Base-by-base conservation (phyloP, 1,140 invertebrate genomes). In the Zophobas atratus region DNA sequence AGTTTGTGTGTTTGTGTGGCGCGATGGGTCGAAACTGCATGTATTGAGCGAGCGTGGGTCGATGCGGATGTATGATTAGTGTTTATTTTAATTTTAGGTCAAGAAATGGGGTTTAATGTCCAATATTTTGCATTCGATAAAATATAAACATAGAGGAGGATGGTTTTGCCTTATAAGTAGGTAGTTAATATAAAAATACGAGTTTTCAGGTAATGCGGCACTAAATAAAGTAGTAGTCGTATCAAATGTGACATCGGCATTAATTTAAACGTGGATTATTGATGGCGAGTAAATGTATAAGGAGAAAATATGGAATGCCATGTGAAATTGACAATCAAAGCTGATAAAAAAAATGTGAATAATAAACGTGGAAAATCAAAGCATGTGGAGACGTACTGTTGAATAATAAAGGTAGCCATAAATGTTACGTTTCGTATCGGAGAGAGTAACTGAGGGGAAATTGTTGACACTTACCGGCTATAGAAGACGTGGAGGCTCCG, bases 401-500 rank as follows among this genome's bases (percentile, higher is more conserved):
- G 60, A 67, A 67, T 67, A 41, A 67, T 67, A 46, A 43, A 67
- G 35, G 4, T 57, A 35, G 35, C 34, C 55, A 57, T 57, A 57
- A 57, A 57, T 35, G 55, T 57, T 57, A 57, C 55, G 55, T 8
- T 57, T 57, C 32, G 8, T 35, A 57, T 57, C 5, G 2, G 8
- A 46, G 43, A 46, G 8, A 8, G 2, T 53, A 6, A 2, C 49
- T 36, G 6, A 63, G 6, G 5, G 33, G 5, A 63, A 63, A 3
- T 6, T 63, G 57, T 81, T 81, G 74, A 85, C 81, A 86, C 84
- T 93, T 93, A 96, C 94, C 94, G 92, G 94, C 93, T 89, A 95
- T 92, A 84, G 94, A 94, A 70, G 87, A 87, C 73, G 94, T 95
- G 73, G 94, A 94, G 82, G 94, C 93, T 77, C 94, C 94, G 86